phyloP scores from a whole-genome alignment of 92 coral and sea anemone genomes.

The Pocillopora meandrina region DNA sequence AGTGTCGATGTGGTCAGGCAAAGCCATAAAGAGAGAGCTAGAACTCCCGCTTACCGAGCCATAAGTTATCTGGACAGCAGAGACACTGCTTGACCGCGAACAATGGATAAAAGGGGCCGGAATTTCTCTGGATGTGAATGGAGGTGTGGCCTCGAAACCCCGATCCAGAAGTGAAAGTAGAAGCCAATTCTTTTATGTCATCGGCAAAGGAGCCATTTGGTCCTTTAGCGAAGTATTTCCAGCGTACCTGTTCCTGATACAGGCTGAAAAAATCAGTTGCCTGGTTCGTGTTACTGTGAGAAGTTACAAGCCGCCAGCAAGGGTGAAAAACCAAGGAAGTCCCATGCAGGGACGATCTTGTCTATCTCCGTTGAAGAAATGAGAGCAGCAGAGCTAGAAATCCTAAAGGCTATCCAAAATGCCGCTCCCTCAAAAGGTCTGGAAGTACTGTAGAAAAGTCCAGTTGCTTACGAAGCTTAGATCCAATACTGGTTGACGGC shows the following conservation, averaged over 20 bases:
- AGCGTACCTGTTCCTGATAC: slow-evolving; percentile 30
- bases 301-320: not conserved
- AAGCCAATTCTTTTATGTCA: not conserved
- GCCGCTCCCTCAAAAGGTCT: no score
- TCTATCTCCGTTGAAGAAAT: no score
- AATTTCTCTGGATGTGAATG: slow-evolving; percentile 7
- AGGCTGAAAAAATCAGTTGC: slow-evolving; percentile 35
- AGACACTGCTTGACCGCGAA: slow-evolving; percentile 7
- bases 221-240: slow-evolving; percentile 7
- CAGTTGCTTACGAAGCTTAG: no score
- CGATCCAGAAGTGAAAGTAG: slow-evolving; percentile 30
- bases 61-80: not conserved
- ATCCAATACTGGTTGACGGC: no score
- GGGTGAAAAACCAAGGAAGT: no score
- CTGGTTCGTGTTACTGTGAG: slow-evolving; percentile 29
- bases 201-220: not conserved
- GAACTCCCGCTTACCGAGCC: no score
- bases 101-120: slow-evolving; percentile 34
- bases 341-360: no score
- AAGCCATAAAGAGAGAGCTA: no score
- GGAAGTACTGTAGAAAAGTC: no score
- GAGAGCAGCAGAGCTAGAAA: no score
- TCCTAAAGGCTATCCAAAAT: no score
- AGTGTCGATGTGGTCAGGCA: no score
- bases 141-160: slow-evolving; percentile 16